Percentiles rank a stretch among this genome's conserved stretches.
phyloP scores from a whole-genome alignment of 2,888 invertebrate genomes.

The Iselma pallidipennis region DNA sequence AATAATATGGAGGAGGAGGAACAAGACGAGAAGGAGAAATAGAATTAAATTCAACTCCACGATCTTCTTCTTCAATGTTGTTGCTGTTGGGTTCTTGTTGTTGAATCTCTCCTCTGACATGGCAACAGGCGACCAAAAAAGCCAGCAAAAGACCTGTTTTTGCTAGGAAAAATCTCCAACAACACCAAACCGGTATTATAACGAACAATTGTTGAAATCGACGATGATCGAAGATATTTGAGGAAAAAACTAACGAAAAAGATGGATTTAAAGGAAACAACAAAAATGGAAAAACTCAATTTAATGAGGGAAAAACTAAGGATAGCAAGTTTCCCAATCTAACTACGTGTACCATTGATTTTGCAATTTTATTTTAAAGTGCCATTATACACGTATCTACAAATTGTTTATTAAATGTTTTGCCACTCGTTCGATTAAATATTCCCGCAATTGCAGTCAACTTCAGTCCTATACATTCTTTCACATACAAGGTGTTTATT shows the following conservation, averaged over 20 bases:
- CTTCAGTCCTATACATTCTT: background rate
- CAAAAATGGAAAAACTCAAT: background rate
- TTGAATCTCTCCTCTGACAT: background rate
- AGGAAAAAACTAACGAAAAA: background rate
- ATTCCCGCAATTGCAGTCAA: background rate
- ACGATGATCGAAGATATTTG: background rate
- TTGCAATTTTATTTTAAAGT: no score
- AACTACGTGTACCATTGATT: no score
- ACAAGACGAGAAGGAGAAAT: background rate
- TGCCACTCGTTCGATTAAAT: background rate
- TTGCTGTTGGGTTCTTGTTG: background rate
- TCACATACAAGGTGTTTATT: background rate
- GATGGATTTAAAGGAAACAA: no score
- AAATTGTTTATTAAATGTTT: no score
- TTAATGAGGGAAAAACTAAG: background rate
- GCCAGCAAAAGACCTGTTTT: conserved; percentile 7
- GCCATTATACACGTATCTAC: no score
- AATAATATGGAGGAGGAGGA: background rate
- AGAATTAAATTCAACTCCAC: no score
- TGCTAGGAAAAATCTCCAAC: conserved; percentile 2
- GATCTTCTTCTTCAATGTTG: no score
- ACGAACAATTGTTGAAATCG: background rate
- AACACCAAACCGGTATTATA: background rate
- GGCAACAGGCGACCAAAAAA: conserved; percentile 5
- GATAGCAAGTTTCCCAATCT: no score